Conservation (phyloP, 2,797 vertebrate species). For the Neoniphon sammara region DNA sequence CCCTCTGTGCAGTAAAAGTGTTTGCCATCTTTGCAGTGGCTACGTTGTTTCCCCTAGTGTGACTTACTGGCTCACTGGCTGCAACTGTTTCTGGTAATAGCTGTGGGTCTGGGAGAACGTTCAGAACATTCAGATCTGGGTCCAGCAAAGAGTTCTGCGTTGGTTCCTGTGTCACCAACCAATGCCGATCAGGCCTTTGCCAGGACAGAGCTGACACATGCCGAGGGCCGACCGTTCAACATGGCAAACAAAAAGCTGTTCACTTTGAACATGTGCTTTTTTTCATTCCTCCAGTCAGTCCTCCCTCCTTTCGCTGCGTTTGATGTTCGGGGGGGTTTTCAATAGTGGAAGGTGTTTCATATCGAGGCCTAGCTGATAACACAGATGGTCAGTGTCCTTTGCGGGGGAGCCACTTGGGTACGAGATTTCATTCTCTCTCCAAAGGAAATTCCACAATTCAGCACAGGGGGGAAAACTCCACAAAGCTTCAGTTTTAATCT, state of each 20-base stretch:
- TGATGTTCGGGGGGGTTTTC: constrained; percentile 68
- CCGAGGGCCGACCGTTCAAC: constrained; percentile 4
- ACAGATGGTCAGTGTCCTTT: constrained; percentile 76
- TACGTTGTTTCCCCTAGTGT: constrained; percentile 10
- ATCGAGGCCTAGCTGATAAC: constrained; percentile 77
- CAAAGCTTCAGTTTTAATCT: constrained; percentile 66
- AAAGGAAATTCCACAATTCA: constrained; percentile 61
- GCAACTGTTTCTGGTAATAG: constrained; percentile 26
- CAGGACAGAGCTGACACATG: neutral
- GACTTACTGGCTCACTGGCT: constrained; percentile 16
- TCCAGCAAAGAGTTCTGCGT: constrained; percentile 29
- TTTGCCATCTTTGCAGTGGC: constrained; percentile 17
- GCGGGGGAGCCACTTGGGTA: constrained; percentile 43
- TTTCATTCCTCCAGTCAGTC: constrained; percentile 51
- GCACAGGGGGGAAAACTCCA: constrained; percentile 22
- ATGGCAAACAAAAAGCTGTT: constrained; percentile 56
- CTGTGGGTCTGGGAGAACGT: constrained; percentile 3
- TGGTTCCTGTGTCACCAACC: constrained; percentile 36
- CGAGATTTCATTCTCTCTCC: constrained; percentile 59
- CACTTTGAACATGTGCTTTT: constrained; percentile 55
- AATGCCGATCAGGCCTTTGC: constrained; percentile 5
- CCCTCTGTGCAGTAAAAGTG: constrained; percentile 2
- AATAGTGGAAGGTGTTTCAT: constrained; percentile 82
- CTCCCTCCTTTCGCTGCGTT: constrained; percentile 53
- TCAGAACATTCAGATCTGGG: constrained; percentile 22